Base-by-base conservation (phyloP, 2,113 vertebrate genomes). In the Dascyllus trimaculatus region DNA sequence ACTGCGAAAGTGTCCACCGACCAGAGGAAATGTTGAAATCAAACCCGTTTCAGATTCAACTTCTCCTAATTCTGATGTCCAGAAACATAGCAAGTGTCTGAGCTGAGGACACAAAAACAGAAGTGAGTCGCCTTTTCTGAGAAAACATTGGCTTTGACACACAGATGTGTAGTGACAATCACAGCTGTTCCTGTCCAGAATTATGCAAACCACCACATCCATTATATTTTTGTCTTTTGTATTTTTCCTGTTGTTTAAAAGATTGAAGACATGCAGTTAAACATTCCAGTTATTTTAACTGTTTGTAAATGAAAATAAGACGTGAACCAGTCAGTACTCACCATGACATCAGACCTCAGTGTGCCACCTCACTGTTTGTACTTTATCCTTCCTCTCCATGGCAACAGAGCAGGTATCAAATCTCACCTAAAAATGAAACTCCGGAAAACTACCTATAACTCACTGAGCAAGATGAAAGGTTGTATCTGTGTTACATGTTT, bases 311-410 rank as follows among this genome's bases (percentile, higher is more conserved):
- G 11, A 73, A 57, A 65, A 53, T 32, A 60, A 14, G 11, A 43
- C 40, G 1, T 45, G 24, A 18, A n/a, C 21, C 13, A 64, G 43
- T 62, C 26, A 48, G 8, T 25, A 35, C 0, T 61, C 49, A 48
- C 45, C 29, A 76, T 76, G 43, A 60, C 68, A 76, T 69, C 92
- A 95, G 84, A 92, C 93, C 92, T 92, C 81, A 84, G 91, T 90
- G 82, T 91, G 67, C 49, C 81, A 92, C 93, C 21, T 67, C 68
- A 89, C 85, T 95, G 92, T 95, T 95, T 95, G 89, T 87, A 21
- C 88, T 95, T 92, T 93, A 81, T 87, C 67, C 68, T 48, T 43
- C 45, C 11, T 92, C 82, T 63, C 85, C 83, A 73, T 84, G 78
- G 80, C 57, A 80, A 88, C 46, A 62, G 40, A 65, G 2, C 29